A percentile compares a stretch with the other conserved stretches of the same genome.
These are phyloP conservation scores for Psittacula echo DNA, from an alignment of 2,797 vertebrate genomes.

Conservation along the genomic window DNA sequence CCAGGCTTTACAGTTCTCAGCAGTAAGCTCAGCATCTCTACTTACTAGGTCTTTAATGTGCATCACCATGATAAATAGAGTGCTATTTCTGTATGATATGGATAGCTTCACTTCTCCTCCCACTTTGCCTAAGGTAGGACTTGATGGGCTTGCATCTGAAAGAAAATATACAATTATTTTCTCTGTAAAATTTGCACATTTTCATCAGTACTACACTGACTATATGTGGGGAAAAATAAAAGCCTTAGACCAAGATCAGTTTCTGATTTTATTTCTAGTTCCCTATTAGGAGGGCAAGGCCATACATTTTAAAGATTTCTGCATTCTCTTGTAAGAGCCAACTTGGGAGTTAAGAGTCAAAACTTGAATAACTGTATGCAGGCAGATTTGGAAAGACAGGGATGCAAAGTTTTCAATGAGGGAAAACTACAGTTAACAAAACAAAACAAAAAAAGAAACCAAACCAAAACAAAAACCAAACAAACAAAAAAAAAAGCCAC, in stretches of 20 bases:
- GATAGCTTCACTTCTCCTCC: slow-evolving; percentile 97
- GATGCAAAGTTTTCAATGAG: not conserved
- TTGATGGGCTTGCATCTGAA: slow-evolving; percentile 85
- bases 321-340: not conserved
- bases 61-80: slow-evolving; percentile 99
- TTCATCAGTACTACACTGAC: not conserved
- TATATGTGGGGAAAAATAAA: not conserved
- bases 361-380: not conserved
- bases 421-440: not conserved
- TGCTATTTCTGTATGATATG: slow-evolving; percentile 95
- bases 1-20: not conserved
- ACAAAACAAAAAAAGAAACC: not conserved
- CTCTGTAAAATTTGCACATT: not conserved
- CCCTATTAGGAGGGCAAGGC: not conserved
- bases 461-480: too few species aligned
- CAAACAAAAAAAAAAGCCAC: too few species aligned
- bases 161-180: slow-evolving; percentile 3
- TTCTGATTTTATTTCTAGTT: not conserved
- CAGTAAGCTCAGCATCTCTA: not conserved
- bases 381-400: not conserved
- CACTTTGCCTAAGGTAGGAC: slow-evolving; percentile 89
- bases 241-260: not conserved
- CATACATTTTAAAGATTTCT: not conserved
- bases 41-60: slow-evolving; percentile 96
- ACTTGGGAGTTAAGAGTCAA: not conserved